Evolutionary conservation across 2,888 invertebrate genomes (phyloP), one percentile per base, ranked within the genome.

Genomic region (Vesta saturnalis): DNA sequence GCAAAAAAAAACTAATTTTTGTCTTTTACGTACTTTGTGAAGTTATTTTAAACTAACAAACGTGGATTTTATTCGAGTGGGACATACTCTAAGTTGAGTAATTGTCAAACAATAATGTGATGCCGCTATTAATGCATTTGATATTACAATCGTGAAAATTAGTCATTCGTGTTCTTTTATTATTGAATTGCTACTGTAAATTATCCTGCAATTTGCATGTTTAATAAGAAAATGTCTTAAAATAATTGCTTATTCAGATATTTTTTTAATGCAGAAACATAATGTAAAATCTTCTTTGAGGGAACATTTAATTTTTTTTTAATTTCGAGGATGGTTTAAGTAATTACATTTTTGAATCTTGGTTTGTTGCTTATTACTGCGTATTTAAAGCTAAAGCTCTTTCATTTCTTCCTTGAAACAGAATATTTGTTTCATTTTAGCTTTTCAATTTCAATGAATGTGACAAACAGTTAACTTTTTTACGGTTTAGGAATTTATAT

Each of bases 401-500:
- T 21, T 52, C 4, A 19, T 52, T 52, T 21, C 52, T 19, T 19
- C 12, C 19, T n/a, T 19, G 19, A 52, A 19, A 19, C 12, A n/a
- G 21, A 52, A 4, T 52, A 52, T 52, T 52, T 52, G 19, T 52
- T 52, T 52, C 52, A 21, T 52, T 52, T 52, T 5, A 65, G 58
- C 69, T 69, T 64, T 65, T 54, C 64, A 64, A 65, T 69, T 66
- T 58, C 21, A 59, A 54, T 60, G 58, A 63, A 64, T 60, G 52
- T 52, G 52, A 52, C 52, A 58, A 68, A 62, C 65, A 63, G 68
- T 67, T 65, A 71, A 71, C 62, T 68, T 71, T n/a, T 71, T 71
- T 71, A 71, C 67, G 57, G 68, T 68, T 71, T 65, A 60, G 58
- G 64, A 72, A 73, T 74, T 74, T 73, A 73, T 72, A 67, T 69